phyloP scores from a whole-genome alignment of 2,888 invertebrate genomes.

The Euzetes globulus region DNA sequence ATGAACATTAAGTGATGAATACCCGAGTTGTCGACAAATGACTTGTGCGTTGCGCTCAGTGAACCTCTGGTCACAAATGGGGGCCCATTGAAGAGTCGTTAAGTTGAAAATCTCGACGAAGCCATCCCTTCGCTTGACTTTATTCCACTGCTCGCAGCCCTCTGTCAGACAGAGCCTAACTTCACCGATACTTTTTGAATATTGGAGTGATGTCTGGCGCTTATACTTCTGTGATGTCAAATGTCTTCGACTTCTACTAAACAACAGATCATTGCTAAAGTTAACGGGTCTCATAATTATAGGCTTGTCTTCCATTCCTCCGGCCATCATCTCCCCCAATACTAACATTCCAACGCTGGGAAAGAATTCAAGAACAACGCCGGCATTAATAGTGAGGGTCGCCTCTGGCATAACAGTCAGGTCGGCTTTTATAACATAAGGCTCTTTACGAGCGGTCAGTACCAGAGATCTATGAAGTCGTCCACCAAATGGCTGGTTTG shows the following conservation, averaged over 20 bases:
- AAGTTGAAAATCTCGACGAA: conserved; percentile 90
- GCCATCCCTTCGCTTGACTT: conserved; percentile 57
- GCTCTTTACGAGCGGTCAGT: conserved; percentile 58
- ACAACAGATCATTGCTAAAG: neutral
- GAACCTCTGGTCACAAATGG: conserved; percentile 89
- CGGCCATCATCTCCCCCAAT: conserved; percentile 76
- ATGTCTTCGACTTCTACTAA: neutral
- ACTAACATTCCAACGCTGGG: conserved; percentile 93
- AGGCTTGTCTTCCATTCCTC: conserved; percentile 56
- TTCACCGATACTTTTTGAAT: conserved; percentile 25
- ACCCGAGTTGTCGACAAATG: conserved; percentile 85
- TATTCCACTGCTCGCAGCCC: conserved; percentile 37
- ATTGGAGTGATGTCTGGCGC: neutral
- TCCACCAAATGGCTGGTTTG: conserved; percentile 62
- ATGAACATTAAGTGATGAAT: conserved; percentile 77
- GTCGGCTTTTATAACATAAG: conserved; percentile 76
- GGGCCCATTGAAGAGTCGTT: conserved; percentile 92
- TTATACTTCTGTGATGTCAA: neutral
- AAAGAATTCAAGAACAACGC: conserved; percentile 83
- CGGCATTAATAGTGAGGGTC: conserved; percentile 74
- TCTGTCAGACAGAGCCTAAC: conserved; percentile 42
- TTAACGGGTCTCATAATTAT: conserved; percentile 43
- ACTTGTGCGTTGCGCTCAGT: conserved; percentile 95
- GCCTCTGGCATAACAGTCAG: conserved; percentile 94
- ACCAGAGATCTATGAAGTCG: conserved; percentile 60